These are phyloP conservation scores for Cecropterus lyciades DNA, from an alignment of 1,140 invertebrate species.

Conservation along the genomic window DNA sequence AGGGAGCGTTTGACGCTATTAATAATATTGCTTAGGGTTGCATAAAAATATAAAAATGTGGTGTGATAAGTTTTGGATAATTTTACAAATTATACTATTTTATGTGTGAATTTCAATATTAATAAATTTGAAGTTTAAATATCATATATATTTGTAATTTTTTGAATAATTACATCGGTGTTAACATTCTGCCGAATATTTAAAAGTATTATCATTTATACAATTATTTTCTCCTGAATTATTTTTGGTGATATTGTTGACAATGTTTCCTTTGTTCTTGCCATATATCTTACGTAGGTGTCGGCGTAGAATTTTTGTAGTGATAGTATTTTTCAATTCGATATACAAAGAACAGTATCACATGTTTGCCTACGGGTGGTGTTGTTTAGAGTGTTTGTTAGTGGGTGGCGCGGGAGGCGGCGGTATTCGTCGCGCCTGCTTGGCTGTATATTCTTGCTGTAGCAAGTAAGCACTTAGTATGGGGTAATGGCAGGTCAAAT, in stretches of 20 bases:
- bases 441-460: constrained; percentile 79
- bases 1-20: constrained; percentile 83
- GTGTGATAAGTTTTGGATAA: constrained; percentile 84
- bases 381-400: constrained; percentile 75
- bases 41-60: constrained; percentile 82
- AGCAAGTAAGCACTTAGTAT: constrained; percentile 73
- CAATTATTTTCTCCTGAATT: constrained; percentile 54
- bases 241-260: constrained; percentile 69
- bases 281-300: constrained; percentile 80
- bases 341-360: constrained; percentile 77
- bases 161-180: constrained; percentile 61
- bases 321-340: constrained; percentile 76
- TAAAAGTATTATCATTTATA: constrained; percentile 74
- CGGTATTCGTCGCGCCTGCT: constrained; percentile 61
- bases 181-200: constrained; percentile 57
- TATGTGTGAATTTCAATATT: constrained; percentile 81
- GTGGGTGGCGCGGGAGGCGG: constrained; percentile 53
- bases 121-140: constrained; percentile 71
- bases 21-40: constrained; percentile 82
- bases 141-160: constrained; percentile 64
- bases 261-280: constrained; percentile 81
- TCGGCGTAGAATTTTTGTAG: constrained; percentile 78
- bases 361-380: constrained; percentile 71
- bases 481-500: constrained; percentile 79
- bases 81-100: constrained; percentile 84